Conservation (phyloP, 2,797 vertebrate species). For the Chloroceryle amazona region DNA sequence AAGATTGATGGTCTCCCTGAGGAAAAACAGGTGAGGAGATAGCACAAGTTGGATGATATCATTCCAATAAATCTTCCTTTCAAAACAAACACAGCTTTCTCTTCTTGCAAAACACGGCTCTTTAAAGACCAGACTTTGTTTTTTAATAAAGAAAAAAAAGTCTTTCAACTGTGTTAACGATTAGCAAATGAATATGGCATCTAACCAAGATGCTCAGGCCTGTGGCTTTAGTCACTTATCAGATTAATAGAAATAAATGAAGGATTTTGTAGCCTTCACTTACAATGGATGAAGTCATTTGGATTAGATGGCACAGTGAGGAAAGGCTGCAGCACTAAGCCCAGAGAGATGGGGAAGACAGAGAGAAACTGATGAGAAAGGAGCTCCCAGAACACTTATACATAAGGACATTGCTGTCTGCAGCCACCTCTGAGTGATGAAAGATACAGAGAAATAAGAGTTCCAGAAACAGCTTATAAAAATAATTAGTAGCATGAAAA, state of each 20-base stretch:
- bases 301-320: neutral
- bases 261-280: neutral
- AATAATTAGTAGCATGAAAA: constrained; percentile 52
- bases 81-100: constrained; percentile 76
- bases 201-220: constrained; percentile 34
- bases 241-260: constrained; percentile 30
- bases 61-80: constrained; percentile 77
- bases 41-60: constrained; percentile 69
- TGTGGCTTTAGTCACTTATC: constrained; percentile 56
- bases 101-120: constrained; percentile 59
- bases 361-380: constrained; percentile 1
- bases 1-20: constrained; percentile 77
- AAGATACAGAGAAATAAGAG: neutral
- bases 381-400: neutral
- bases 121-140: constrained; percentile 39
- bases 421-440: neutral
- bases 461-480: constrained; percentile 27
- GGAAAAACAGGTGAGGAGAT: constrained; percentile 83
- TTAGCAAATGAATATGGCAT: constrained; percentile 54
- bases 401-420: neutral
- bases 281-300: neutral
- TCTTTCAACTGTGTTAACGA: constrained; percentile 57
- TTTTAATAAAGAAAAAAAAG: constrained; percentile 64
- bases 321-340: neutral
- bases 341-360: neutral